phyloP scores from a whole-genome alignment of 2,888 invertebrate genomes.

The Punctoribates punctum region DNA sequence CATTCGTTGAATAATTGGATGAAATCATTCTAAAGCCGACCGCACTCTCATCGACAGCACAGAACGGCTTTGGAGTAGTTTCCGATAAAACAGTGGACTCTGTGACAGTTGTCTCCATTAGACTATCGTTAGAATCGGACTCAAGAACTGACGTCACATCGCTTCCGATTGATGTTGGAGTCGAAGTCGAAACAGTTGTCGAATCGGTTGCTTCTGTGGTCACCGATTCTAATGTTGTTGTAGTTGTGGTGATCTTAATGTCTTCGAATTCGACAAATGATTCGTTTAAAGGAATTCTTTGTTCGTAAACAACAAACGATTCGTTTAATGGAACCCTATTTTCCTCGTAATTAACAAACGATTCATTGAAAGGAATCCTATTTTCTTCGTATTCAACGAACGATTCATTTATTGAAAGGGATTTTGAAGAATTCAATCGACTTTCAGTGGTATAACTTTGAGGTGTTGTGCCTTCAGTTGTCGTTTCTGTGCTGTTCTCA shows the following conservation, averaged over 20 bases:
- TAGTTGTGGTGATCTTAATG: neutral
- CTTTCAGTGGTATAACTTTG: neutral
- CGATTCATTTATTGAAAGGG: neutral
- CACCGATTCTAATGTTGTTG: neutral
- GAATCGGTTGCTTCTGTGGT: neutral
- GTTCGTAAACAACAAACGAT: slow-evolving; percentile 23
- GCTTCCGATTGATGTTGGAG: neutral
- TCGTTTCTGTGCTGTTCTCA: neutral
- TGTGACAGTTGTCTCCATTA: slow-evolving; percentile 17
- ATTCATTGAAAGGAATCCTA: neutral
- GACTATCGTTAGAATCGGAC: neutral
- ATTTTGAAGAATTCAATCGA: neutral
- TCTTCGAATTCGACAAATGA: slow-evolving; percentile 18
- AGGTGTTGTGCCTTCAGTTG: neutral
- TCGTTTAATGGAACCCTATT: neutral
- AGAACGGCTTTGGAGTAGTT: neutral
- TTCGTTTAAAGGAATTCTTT: neutral
- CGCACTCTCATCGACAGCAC: neutral
- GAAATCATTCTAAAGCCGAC: neutral
- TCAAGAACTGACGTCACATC: slow-evolving; percentile 8
- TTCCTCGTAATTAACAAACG: slow-evolving; percentile 22
- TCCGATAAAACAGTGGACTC: neutral
- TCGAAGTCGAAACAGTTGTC: neutral
- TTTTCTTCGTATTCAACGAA: slow-evolving; percentile 26
- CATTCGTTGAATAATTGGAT: slow-evolving; percentile 18